These are phyloP conservation scores for Malacoraja senta DNA, from an alignment of 2,797 vertebrate species.

Conservation along the genomic window DNA sequence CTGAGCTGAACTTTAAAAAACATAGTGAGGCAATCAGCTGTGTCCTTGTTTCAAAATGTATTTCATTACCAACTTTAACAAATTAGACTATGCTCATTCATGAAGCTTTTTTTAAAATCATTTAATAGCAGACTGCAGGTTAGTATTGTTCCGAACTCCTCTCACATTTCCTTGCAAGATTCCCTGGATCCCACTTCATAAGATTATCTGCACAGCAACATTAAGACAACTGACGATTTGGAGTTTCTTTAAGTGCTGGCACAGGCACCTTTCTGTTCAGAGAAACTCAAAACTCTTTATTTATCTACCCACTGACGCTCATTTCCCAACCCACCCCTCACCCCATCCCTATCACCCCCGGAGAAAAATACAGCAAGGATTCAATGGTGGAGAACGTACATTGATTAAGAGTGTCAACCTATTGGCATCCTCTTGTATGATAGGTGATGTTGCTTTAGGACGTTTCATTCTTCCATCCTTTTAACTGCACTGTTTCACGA, in stretches of 20 bases:
- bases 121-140: slow-evolving; percentile 19
- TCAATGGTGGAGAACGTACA: slow-evolving; percentile 20
- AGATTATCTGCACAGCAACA: slow-evolving; percentile 36
- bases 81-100: slow-evolving; percentile 21
- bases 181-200: neutral
- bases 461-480: neutral
- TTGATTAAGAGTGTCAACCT: slow-evolving; percentile 10
- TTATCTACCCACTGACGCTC: neutral
- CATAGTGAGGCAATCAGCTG: slow-evolving; percentile 10
- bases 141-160: no score
- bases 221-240: slow-evolving; percentile 33
- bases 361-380: slow-evolving; percentile 15
- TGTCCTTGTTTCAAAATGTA: neutral
- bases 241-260: neutral
- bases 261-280: slow-evolving; percentile 21
- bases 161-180: neutral
- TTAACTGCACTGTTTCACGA: slow-evolving; percentile 6
- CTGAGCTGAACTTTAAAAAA: neutral
- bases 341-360: neutral
- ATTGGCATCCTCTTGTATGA: neutral
- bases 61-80: slow-evolving; percentile 13
- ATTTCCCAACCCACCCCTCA: neutral
- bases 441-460: neutral
- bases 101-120: slow-evolving; percentile 15
- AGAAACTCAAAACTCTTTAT: neutral